Conservation (phyloP, 2,888 invertebrate genomes). For the Sycophila texana region DNA sequence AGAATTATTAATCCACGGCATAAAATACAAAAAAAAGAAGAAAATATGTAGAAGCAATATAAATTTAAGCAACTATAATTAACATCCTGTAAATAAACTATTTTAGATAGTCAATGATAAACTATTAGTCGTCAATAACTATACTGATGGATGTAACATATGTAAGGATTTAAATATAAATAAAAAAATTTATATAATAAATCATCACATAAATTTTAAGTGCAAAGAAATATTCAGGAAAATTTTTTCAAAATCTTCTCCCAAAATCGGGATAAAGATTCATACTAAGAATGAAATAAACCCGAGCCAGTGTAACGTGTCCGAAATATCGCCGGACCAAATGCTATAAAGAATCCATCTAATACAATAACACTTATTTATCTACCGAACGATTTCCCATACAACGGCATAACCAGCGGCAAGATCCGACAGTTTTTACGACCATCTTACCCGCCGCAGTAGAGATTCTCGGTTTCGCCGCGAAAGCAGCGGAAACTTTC, state of each 20-base stretch:
- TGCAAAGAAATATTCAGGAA: no score
- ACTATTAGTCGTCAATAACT: no score
- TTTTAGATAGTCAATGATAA: no score
- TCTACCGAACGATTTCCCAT: conserved; percentile 18
- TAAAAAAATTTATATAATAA: neutral
- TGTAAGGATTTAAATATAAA: neutral
- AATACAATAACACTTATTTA: conserved; percentile 31
- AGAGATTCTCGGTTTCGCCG: neutral
- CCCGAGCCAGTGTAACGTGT: neutral
- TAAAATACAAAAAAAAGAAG: no score
- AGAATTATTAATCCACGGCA: no score
- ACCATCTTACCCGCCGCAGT: neutral
- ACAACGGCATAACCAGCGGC: conserved; percentile 14
- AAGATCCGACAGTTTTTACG: conserved; percentile 25
- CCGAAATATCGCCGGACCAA: neutral
- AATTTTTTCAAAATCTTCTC: no score
- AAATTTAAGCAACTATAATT: no score
- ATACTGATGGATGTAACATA: no score
- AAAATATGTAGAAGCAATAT: no score
- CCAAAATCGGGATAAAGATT: neutral
- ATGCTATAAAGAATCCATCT: neutral
- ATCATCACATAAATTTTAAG: no score
- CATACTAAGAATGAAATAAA: neutral
- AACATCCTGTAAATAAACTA: no score
- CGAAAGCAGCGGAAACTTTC: conserved; percentile 27